Evolutionary conservation across 2,888 invertebrate species (phyloP).

Genomic region (Parasteatoda lunata): DNA sequence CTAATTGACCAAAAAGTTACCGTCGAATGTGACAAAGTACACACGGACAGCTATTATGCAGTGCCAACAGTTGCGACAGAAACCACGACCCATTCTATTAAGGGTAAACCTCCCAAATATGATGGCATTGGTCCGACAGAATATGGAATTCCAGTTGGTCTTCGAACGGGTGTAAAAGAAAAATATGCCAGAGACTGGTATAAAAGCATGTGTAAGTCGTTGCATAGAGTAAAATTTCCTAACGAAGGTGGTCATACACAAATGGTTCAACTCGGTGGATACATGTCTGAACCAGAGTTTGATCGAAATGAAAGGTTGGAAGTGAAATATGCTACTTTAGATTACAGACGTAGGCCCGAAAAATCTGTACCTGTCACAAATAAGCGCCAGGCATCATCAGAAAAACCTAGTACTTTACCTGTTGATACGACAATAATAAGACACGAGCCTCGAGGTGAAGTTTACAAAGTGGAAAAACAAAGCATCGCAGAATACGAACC

Average conservation of each 20-base stretch:
- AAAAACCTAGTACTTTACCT: slow-evolving; percentile 8
- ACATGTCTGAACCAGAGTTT: slow-evolving; percentile 68
- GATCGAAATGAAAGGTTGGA: slow-evolving; percentile 44
- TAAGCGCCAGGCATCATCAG: slow-evolving; percentile 2
- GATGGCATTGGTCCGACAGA: slow-evolving; percentile 70
- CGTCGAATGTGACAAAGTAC: slow-evolving; percentile 75
- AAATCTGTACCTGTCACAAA: slow-evolving; percentile 27
- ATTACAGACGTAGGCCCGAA: slow-evolving; percentile 49
- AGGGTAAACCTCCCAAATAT: slow-evolving; percentile 64
- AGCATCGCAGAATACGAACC: too few relatives aligned
- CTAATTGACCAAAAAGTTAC: slow-evolving; percentile 73
- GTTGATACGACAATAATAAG: slow-evolving; percentile 30
- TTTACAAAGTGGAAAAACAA: slow-evolving; percentile 73
- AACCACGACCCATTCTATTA: slow-evolving; percentile 17
- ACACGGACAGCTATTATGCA: too few relatives aligned
- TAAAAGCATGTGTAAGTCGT: slow-evolving; percentile 97
- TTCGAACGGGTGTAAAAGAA: slow-evolving; percentile 86
- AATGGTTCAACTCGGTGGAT: slow-evolving; percentile 60
- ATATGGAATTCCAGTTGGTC: slow-evolving; percentile 69
- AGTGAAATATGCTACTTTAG: slow-evolving; percentile 43
- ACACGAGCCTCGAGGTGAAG: slow-evolving; percentile 27
- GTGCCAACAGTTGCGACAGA: slow-evolving; percentile 79
- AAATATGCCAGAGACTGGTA: slow-evolving; percentile 96
- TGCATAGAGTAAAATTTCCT: slow-evolving; percentile 79
- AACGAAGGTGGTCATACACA: slow-evolving; percentile 35